A percentile compares a stretch with the other conserved stretches of the same genome.
Evolutionary conservation across 2,113 vertebrate species (phyloP).

Genomic region (Delphinapterus leucas): DNA sequence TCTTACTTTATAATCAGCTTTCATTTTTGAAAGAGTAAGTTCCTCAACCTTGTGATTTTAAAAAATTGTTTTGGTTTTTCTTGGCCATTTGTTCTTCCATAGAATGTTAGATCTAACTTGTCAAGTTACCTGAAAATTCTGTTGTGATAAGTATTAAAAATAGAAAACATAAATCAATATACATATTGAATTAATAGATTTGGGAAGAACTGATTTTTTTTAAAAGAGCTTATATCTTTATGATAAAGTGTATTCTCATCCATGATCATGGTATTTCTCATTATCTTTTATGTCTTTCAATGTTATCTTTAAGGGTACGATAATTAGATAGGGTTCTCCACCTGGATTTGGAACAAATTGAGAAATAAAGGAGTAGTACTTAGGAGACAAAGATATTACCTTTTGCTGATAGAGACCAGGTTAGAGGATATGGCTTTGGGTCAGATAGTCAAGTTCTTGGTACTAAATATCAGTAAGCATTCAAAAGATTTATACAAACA

Average conservation of each 20-base stretch:
- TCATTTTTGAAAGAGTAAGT: slow-evolving; percentile 12
- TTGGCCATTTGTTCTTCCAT: background rate
- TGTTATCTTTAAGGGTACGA: background rate
- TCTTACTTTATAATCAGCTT: background rate
- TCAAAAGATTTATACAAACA: background rate
- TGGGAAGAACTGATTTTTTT: background rate
- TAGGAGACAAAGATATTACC: background rate
- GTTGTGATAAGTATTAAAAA: background rate
- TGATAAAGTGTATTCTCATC: background rate
- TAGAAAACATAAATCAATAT: background rate
- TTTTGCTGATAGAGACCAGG: background rate
- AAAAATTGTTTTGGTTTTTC: background rate
- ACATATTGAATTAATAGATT: background rate
- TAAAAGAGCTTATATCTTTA: background rate
- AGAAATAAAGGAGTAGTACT: background rate
- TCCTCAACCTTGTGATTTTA: background rate
- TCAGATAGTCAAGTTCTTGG: background rate
- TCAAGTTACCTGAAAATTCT: background rate
- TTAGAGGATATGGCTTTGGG: background rate
- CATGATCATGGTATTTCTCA: background rate
- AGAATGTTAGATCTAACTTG: background rate
- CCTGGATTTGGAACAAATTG: background rate
- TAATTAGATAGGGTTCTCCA: background rate
- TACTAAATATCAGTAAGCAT: background rate
- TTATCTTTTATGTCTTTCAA: background rate